A percentile compares a stretch with the other conserved stretches of the same genome.
Conservation (phyloP, 2,797 vertebrate species). For the Gila robusta region DNA sequence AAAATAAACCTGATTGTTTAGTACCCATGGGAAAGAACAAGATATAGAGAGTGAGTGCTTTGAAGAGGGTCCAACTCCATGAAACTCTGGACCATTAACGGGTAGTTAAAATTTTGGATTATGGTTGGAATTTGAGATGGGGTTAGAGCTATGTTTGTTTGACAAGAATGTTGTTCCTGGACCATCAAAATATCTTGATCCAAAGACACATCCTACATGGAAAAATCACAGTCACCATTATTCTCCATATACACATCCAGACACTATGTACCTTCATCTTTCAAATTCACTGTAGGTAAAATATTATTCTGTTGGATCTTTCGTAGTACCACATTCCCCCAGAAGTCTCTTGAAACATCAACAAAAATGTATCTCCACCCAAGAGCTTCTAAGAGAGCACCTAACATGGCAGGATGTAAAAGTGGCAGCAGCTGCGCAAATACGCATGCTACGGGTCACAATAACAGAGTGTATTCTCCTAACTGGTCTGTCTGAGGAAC, state of each 20-base stretch:
- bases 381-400: slow-evolving; percentile 11
- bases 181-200: slow-evolving; percentile 10
- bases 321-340: slow-evolving; percentile 26
- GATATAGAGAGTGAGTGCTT: slow-evolving; percentile 21
- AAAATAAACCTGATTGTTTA: slow-evolving; percentile 47
- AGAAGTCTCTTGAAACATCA: slow-evolving; percentile 41
- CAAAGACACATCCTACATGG: slow-evolving; percentile 5
- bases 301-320: slow-evolving; percentile 35
- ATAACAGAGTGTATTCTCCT: slow-evolving; percentile 56
- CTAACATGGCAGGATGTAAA: slow-evolving; percentile 40
- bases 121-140: slow-evolving; percentile 25
- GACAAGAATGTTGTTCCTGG: slow-evolving; percentile 34
- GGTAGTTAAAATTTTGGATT: slow-evolving; percentile 16
- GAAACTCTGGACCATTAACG: slow-evolving; percentile 51
- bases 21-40: slow-evolving; percentile 38
- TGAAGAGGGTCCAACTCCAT: slow-evolving; percentile 48
- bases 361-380: slow-evolving; percentile 37
- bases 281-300: slow-evolving; percentile 35
- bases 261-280: slow-evolving; percentile 22
- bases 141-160: slow-evolving; percentile 24
- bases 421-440: slow-evolving; percentile 62
- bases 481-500: slow-evolving; percentile 39
- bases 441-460: slow-evolving; percentile 54
- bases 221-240: not conserved
- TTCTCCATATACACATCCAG: not conserved